These are phyloP conservation scores for Barbus barbus DNA, from an alignment of 2,113 vertebrate species.

Conservation along the genomic window DNA sequence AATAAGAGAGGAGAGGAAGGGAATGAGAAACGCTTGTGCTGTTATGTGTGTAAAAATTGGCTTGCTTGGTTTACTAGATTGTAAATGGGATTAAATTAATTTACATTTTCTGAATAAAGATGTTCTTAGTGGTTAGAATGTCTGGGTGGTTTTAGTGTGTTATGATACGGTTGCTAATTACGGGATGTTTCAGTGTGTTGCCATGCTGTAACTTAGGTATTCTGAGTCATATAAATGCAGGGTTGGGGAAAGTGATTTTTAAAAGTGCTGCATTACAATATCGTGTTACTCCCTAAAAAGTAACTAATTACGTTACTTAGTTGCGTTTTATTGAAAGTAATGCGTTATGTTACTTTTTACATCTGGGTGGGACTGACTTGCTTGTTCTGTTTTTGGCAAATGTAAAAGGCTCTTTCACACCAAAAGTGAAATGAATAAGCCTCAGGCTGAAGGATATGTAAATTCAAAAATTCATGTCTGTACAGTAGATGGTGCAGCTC, in stretches of 20 bases:
- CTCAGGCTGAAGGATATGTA: no score
- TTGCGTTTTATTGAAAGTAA: no score
- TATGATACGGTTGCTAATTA: not conserved
- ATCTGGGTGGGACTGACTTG: no score
- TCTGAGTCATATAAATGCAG: not conserved
- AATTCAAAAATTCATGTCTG: no score
- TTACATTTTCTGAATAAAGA: not conserved
- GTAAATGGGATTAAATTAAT: not conserved
- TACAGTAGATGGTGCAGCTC: no score
- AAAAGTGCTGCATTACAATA: no score
- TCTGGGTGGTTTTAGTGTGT: not conserved
- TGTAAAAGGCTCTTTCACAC: no score
- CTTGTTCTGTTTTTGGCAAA: no score
- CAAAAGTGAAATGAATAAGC: no score
- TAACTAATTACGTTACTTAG: no score
- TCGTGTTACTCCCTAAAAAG: no score
- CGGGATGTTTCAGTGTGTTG: not conserved
- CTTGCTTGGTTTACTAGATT: not conserved
- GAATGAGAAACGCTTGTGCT: constrained; percentile 5
- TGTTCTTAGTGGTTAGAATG: not conserved
- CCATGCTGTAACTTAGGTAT: not conserved
- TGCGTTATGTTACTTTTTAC: no score
- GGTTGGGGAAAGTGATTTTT: not conserved
- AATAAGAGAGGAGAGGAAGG: constrained; percentile 2
- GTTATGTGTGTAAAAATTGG: not conserved